Evolutionary conservation across 1,140 invertebrate species (phyloP), one percentile per base, ranked within the genome.

Genomic region (Macrocentrus cingulum): DNA sequence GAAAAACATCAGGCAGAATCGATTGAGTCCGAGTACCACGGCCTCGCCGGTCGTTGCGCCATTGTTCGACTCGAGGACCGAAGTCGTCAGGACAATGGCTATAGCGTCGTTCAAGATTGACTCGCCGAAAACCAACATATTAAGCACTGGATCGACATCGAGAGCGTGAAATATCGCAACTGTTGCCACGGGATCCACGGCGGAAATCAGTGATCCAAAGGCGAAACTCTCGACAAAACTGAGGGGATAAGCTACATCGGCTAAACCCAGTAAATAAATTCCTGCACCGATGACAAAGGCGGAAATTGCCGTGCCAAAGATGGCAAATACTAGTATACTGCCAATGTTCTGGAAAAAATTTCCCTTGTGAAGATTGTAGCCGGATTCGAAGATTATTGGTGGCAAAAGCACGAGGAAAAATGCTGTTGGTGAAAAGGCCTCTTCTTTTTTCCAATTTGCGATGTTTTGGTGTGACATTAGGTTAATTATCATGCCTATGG

Each of bases 291-390:
- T 93, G 9, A 94, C 87, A 68, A 96, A 86, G 9, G 97, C 96
- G 15, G 95, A 98, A 64, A 99, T 97, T 0, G 92, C 87, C 15
- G 97, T 99, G 0, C 97, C 97, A 69, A 98, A 84, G 64, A 99
- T 96, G 1, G 97, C 96, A 87, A 99, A 99, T 0, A 98, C 88
- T 59, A 98, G 75, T 63, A 92, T 92, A 4, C 90, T 95, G 19
- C 94, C 95, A 74, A 98, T 96, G 72, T 98, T 98, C 81, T 97
- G 95, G 75, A 99, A 98, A 72, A 99, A 99, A 72, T 99, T 98
- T 49, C 96, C 95, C 79, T 98, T 98, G 69, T 98, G 96, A 44
- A 99, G 84, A 85, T 98, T 98, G 72, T 98, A 99, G 2, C 97
- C 97, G 2, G 95, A 97, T 80, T 99, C 97, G 84, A 98, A 98